Conservation (phyloP, 2,797 vertebrate species). For the Nasua narica region DNA sequence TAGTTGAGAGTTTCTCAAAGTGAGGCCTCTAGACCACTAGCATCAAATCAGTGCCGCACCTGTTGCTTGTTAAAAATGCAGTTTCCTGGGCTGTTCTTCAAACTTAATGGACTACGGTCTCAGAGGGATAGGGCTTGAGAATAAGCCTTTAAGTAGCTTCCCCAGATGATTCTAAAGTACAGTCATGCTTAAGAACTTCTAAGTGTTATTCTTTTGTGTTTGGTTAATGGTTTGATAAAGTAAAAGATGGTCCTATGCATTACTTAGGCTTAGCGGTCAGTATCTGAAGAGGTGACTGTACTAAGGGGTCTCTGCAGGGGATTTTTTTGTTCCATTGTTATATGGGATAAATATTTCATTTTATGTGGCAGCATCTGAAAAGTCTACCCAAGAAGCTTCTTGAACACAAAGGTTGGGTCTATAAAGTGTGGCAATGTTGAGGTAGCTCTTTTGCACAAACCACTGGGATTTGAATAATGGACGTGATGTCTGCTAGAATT, state of each 20-base stretch:
- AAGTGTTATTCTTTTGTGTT: not conserved
- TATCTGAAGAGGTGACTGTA: not conserved
- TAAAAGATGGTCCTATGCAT: not conserved
- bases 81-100: not conserved
- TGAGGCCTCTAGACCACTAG: not conserved
- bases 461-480: not conserved
- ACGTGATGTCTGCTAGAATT: not conserved
- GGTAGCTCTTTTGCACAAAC: not conserved
- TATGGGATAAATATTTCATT: not conserved
- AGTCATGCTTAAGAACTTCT: not conserved
- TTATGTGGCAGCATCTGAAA: not conserved
- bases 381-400: not conserved
- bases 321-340: not conserved
- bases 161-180: not conserved
- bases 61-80: not conserved
- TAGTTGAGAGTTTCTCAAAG: not conserved
- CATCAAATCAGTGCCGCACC: not conserved
- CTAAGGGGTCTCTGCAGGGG: not conserved
- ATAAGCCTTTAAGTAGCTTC: not conserved
- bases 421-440: not conserved
- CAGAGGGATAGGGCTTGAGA: not conserved
- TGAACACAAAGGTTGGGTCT: not conserved
- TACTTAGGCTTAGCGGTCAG: not conserved
- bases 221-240: not conserved
- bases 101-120: not conserved